Base-by-base conservation (phyloP, 2,888 invertebrate genomes). In the Drosophila falleni region DNA sequence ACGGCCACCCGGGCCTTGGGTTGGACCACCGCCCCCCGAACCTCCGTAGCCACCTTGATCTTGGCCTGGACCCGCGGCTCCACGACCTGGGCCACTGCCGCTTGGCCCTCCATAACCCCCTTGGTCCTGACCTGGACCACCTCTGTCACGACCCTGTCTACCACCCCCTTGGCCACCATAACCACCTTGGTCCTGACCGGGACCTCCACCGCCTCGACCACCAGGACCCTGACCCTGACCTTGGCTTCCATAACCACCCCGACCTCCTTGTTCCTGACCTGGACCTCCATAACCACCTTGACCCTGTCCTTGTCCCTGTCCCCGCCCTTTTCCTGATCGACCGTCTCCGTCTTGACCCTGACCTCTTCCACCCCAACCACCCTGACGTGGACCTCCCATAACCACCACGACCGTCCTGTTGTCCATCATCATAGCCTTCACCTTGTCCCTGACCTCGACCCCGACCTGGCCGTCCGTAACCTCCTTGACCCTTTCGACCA, bases 361-460 rank as follows among this genome's bases (percentile, higher is more conserved):
- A 9, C 35, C 49, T 26, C 23, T 51, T 10, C 41, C 41, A 16
- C 16, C 29, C 33, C 42, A 31, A 4, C 44, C 55, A 19, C 23
- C 35, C 19, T 50, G 33, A 50, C 19, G 19, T 16, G 33, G 50
- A 33, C 33, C 35, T n/a, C 6, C 51, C 58, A 11, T 29, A n/a
- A 26, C 16, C 54, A 26, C 41, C 39, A 19, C 19, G 39, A 37
- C 53, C 31, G 9, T 19, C 33, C 19, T 19, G 51, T 1, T 13
- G 33, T 10, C 62, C 53, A 2, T 33, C 26, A 39, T 29, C 15
- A 16, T 41, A 41, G 15, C 44, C 58, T 35, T 35, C 42, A 1
- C 53, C 37, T n/a, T 53, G 10, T 1, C 50, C 58, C 19, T 50
- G 44, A 37, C 47, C 54, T 5, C 33, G 16, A 8, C 58, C 59